Evolutionary conservation across 2,888 invertebrate species (phyloP).

Genomic region (Sinhomidia bicolor): DNA sequence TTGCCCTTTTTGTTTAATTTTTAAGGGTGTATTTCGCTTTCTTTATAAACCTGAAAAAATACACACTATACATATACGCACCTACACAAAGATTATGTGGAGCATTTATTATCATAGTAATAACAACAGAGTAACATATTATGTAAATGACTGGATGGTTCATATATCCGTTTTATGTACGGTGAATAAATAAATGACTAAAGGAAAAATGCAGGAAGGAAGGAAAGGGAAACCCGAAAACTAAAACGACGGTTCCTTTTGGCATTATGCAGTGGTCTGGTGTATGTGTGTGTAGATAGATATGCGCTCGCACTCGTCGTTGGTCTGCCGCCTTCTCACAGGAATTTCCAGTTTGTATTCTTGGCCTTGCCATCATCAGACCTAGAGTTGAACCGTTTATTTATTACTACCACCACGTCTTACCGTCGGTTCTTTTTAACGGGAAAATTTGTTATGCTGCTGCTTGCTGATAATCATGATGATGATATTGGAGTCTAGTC

Average conservation of each 20-base stretch:
- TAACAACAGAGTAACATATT: background rate
- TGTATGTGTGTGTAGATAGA: background rate
- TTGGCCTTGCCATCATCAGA: background rate
- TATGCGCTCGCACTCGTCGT: background rate
- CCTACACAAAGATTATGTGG: background rate
- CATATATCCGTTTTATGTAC: background rate
- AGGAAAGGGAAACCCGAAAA: constrained; percentile 10
- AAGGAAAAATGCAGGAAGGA: constrained; percentile 6
- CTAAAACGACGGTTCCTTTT: background rate
- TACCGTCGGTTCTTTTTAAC: background rate
- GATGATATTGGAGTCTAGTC: constrained; percentile 13
- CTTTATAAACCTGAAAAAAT: background rate
- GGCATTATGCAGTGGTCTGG: constrained; percentile 7
- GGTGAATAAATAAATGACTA: background rate
- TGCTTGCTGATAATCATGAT: background rate
- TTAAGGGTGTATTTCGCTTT: background rate
- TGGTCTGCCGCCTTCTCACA: constrained; percentile 25
- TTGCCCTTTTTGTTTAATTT: background rate
- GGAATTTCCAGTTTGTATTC: constrained; percentile 21
- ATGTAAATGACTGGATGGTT: background rate
- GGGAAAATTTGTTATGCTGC: background rate
- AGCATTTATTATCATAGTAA: background rate
- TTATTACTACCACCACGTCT: background rate
- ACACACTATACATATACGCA: background rate
- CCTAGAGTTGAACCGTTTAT: background rate